Base-by-base conservation (phyloP, 2,113 vertebrate genomes). In the Zosterops japonicus region DNA sequence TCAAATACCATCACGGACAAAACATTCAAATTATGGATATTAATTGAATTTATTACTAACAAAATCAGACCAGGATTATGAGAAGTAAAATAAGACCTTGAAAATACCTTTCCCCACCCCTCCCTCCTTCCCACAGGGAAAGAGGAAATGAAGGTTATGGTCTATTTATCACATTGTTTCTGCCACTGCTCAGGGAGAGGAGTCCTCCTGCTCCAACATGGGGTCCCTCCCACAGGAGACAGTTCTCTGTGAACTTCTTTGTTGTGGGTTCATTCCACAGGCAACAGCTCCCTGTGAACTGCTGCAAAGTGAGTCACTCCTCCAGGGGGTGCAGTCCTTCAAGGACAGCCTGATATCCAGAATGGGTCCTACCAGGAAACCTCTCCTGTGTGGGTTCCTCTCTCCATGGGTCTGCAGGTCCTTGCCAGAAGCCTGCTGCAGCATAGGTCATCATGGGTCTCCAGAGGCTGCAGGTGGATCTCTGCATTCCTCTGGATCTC, bases 261-360 rank as follows among this genome's bases (percentile, higher is more conserved):
- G 6, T 0, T 1, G 0, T 41, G 35, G 18, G 23, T 19, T 41
- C 55, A 50, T 50, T 19, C 44, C 44, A n/a, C 2, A 0, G 44
- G 35, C 14, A 59, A 6, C 53, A 69, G 29, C 53, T 33, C 29
- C 17, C 29, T 23, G 23, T 11, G 18, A 28, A 12, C 44, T 69
- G 44, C 24, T 50, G 14, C 65, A 42, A 1, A 0, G 0, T 9
- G 44, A 5, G 29, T 19, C 24, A 14, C 19, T 29, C 24, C n/a
- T 60, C 14, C 24, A 41, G 1, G 6, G 23, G 19, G 9, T 42
- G 29, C 44, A 50, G 19, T 14, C 6, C 42, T 49, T 41, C 42
- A 28, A 18, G 52, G 11, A 41, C 28, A 39, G 28, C 28, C 42
- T 39, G 22, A 39, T 39, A 14, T 57, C n/a, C 64, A 49, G n/a